Evolutionary conservation across 2,113 vertebrate species (phyloP), one percentile per base, ranked within the genome.

Genomic region (Xiphophorus maculatus): DNA sequence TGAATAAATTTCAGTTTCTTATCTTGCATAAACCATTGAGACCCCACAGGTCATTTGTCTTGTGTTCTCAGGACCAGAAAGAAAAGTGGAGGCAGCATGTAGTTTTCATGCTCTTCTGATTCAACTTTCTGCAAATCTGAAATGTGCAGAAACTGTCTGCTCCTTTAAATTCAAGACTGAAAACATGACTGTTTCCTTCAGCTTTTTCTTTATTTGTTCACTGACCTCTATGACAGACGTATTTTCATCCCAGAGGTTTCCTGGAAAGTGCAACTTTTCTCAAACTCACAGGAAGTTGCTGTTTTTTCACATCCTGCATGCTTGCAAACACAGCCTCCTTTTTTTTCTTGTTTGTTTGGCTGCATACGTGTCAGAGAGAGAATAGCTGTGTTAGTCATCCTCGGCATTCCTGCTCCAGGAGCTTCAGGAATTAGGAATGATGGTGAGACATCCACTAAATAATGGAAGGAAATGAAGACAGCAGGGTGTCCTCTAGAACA

Each of bases 381-480:
- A 79, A 58, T 75, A 61, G 63, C 67, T 15, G 30, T 60, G 40
- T 90, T 88, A 88, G 87, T 92, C 89, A 90, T 76, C 66, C 3
- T 61, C 12, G 22, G 51, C 0, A 29, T 69, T 62, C 66, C 3
- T 60, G 42, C 51, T 74, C 48, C 62, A 14, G 27, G 40, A 65
- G 37, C 54, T 74, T 84, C 63, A 67, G 76, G 51, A 74, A 68
- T 54, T 27, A 51, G 40, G 76, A 44, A 64, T 66, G 75, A 60
- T 12, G 2, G 37, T 79, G 65, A 86, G 74, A 71, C 37, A 15
- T 67, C 22, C 44, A 28, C 58, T 75, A 81, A 83, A 91, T 88
- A 84, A 85, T 84, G 25, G 77, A 75, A 73, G 86, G 86, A 85
- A 89, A 86, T 70, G 73, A 75, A 79, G 68, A 71, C 82, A 12